phyloP scores from a whole-genome alignment of 2,888 invertebrate genomes.

The Tethea ocularis region DNA sequence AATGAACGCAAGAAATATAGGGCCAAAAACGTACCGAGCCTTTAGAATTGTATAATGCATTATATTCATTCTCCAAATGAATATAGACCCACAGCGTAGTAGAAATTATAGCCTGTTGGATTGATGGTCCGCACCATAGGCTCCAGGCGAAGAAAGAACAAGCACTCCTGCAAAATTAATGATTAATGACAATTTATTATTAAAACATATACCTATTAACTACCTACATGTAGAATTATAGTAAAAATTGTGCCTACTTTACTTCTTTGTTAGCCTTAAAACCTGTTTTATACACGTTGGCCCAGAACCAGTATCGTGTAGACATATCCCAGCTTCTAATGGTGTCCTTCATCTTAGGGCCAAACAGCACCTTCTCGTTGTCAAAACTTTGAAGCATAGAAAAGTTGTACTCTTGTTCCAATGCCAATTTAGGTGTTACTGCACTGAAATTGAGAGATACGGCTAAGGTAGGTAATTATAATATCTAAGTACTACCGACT shows the following conservation, averaged over 20 bases:
- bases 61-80: constrained; percentile 89
- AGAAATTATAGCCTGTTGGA: constrained; percentile 91
- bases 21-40: constrained; percentile 75
- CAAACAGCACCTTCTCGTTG: constrained; percentile 88
- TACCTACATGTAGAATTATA: no score
- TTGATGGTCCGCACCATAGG: constrained; percentile 92
- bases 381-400: constrained; percentile 89
- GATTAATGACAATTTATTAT: background rate
- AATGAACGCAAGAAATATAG: no score
- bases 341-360: constrained; percentile 89
- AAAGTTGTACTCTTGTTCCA: constrained; percentile 84
- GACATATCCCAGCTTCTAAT: constrained; percentile 94
- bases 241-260: constrained; percentile 42
- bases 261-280: constrained; percentile 56
- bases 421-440: constrained; percentile 42
- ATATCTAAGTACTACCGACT: background rate
- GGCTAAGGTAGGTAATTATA: no score
- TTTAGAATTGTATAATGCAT: constrained; percentile 80
- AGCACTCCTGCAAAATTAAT: constrained; percentile 70
- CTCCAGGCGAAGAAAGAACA: constrained; percentile 90
- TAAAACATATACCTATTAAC: no score
- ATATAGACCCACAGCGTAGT: constrained; percentile 90
- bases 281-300: constrained; percentile 87
- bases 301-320: constrained; percentile 94
- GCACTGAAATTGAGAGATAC: constrained; percentile 36